phyloP scores from a whole-genome alignment of 2,888 invertebrate genomes.

The Mamestra brassicae region DNA sequence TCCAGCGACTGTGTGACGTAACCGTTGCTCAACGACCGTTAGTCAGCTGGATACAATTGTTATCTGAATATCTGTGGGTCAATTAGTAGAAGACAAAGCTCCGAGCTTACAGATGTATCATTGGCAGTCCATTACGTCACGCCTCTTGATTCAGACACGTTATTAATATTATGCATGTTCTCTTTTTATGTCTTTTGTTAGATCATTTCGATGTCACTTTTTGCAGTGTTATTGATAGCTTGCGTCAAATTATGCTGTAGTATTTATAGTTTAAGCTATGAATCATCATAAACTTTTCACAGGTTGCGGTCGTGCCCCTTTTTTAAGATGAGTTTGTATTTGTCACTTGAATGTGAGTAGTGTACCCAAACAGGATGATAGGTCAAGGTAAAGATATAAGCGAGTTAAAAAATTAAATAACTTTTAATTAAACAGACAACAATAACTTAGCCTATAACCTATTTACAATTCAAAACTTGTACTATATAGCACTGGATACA shows the following conservation, averaged over 20 bases:
- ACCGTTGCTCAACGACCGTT: conserved; percentile 38
- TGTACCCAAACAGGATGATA: background rate
- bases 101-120: conserved; percentile 18
- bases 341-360: background rate
- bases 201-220: conserved; percentile 19
- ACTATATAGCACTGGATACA: conserved; percentile 73
- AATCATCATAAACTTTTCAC: background rate
- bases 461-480: conserved; percentile 81
- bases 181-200: conserved; percentile 23
- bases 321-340: background rate
- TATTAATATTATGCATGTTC: conserved; percentile 10
- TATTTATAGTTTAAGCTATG: conserved; percentile 1
- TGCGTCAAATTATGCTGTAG: conserved; percentile 15
- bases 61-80: conserved; percentile 37
- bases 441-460: conserved; percentile 83
- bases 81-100: conserved; percentile 42
- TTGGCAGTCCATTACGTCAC: conserved; percentile 31
- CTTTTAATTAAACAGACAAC: conserved; percentile 78
- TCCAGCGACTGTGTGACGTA: conserved; percentile 40
- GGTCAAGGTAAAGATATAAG: conserved; percentile 30
- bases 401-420: conserved; percentile 69
- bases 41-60: conserved; percentile 25
- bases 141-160: conserved; percentile 24
- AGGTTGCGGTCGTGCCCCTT: background rate
- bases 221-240: conserved; percentile 30